phyloP scores from a whole-genome alignment of 2,888 invertebrate genomes.

The Ectemnius cavifrons region DNA sequence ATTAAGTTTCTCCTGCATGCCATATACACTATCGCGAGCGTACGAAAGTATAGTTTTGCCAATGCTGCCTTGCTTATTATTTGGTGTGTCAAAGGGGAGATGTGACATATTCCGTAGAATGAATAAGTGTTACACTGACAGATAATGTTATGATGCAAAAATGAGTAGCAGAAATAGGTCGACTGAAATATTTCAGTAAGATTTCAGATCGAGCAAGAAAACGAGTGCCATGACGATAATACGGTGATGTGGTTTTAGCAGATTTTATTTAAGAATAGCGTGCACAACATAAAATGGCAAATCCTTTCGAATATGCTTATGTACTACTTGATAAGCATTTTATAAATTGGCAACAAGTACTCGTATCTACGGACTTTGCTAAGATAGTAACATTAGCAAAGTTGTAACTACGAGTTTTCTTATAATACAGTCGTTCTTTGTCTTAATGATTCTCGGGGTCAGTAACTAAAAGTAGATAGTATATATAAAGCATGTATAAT shows the following conservation, averaged over 20 bases:
- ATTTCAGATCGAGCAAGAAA: neutral
- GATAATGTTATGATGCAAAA: too few relatives aligned
- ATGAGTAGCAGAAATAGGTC: too few relatives aligned
- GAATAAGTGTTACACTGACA: too few relatives aligned
- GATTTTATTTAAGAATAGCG: constrained; percentile 39
- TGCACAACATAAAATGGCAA: constrained; percentile 42
- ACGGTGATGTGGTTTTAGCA: constrained; percentile 21
- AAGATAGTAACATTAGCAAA: constrained; percentile 45
- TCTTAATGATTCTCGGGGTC: constrained; percentile 67
- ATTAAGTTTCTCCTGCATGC: too few relatives aligned
- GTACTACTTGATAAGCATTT: constrained; percentile 47
- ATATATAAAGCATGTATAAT: constrained; percentile 71
- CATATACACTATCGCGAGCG: too few relatives aligned
- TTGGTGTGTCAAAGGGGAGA: too few relatives aligned
- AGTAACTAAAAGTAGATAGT: constrained; percentile 74
- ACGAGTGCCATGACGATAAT: constrained; percentile 4
- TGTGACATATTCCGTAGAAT: too few relatives aligned
- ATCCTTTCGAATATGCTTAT: constrained; percentile 36
- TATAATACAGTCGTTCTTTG: constrained; percentile 68
- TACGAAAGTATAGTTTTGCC: too few relatives aligned
- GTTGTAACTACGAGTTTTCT: constrained; percentile 48
- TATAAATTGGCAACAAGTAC: constrained; percentile 66
- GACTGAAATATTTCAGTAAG: too few relatives aligned
- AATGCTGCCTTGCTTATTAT: too few relatives aligned
- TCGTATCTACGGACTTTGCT: constrained; percentile 53